phyloP scores from a whole-genome alignment of 2,888 invertebrate genomes.

The Stenchaetothrips biformis region DNA sequence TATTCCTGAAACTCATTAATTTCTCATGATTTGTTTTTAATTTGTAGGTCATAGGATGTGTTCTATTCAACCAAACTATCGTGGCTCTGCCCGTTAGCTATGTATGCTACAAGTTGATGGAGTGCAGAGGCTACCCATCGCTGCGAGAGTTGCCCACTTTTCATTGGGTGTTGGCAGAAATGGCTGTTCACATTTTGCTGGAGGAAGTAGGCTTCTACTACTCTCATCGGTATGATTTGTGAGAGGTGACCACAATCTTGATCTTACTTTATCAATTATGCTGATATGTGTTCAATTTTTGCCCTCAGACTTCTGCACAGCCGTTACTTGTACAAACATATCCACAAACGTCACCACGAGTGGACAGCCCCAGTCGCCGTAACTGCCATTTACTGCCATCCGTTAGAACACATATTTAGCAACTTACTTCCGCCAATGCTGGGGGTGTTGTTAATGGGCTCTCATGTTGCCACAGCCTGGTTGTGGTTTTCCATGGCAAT shows the following conservation, averaged over 20 bases:
- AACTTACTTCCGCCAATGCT: constrained; percentile 71
- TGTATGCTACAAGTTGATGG: constrained; percentile 58
- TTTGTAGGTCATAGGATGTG: constrained; percentile 59
- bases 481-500: constrained; percentile 76
- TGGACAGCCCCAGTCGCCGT: constrained; percentile 86
- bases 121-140: constrained; percentile 61
- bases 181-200: constrained; percentile 66
- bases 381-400: constrained; percentile 74
- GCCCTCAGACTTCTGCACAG: constrained; percentile 63
- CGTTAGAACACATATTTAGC: constrained; percentile 69
- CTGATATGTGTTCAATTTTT: neutral
- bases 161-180: constrained; percentile 68
- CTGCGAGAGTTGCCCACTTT: constrained; percentile 69
- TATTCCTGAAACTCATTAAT: constrained; percentile 27
- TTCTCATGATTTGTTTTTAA: constrained; percentile 27
- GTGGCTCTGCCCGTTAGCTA: constrained; percentile 62
- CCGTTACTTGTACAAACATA: constrained; percentile 67
- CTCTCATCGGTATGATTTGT: constrained; percentile 61
- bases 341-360: constrained; percentile 83
- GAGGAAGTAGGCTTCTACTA: constrained; percentile 83
- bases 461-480: constrained; percentile 71
- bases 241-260: neutral
- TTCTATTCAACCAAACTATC: constrained; percentile 67
- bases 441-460: constrained; percentile 66
- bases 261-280: neutral